Percentiles rank a stretch among this genome's conserved stretches.
Evolutionary conservation across 2,113 vertebrate species (phyloP).

Genomic region (Chionomys nivalis): DNA sequence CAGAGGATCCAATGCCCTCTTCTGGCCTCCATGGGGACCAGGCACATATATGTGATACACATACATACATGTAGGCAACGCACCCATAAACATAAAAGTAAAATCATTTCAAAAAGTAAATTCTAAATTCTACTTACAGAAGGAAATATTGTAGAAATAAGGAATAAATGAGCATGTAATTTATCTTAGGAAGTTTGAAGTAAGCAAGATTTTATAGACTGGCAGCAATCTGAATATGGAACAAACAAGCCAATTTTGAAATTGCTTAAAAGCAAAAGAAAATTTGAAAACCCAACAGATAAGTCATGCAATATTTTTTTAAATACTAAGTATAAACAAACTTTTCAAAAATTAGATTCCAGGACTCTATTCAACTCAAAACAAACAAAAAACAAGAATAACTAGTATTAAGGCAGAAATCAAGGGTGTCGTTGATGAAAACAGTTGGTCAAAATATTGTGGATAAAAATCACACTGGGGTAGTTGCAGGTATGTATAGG

Average conservation of each 20-base stretch:
- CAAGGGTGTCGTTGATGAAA: neutral
- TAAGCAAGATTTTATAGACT: neutral
- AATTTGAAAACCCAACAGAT: conserved; percentile 18
- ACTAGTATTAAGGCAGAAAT: neutral
- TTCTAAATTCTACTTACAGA: neutral
- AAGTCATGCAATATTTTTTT: neutral
- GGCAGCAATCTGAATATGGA: neutral
- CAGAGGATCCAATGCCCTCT: neutral
- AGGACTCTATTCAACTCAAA: conserved; percentile 18
- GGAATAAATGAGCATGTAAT: neutral
- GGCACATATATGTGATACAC: neutral
- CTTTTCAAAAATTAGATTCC: neutral
- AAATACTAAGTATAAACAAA: conserved; percentile 25
- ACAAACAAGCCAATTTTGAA: neutral
- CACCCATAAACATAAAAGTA: neutral
- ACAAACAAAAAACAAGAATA: neutral
- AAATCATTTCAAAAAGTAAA: neutral
- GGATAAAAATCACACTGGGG: neutral
- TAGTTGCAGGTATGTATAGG: neutral
- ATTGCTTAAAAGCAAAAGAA: conserved; percentile 48
- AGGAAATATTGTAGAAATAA: neutral
- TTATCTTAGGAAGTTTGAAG: conserved; percentile 33
- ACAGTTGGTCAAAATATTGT: neutral
- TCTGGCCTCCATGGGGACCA: neutral
- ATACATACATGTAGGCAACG: too few species aligned